phyloP scores from a whole-genome alignment of 2,888 invertebrate species.

The Xestoiulus laeticollis region DNA sequence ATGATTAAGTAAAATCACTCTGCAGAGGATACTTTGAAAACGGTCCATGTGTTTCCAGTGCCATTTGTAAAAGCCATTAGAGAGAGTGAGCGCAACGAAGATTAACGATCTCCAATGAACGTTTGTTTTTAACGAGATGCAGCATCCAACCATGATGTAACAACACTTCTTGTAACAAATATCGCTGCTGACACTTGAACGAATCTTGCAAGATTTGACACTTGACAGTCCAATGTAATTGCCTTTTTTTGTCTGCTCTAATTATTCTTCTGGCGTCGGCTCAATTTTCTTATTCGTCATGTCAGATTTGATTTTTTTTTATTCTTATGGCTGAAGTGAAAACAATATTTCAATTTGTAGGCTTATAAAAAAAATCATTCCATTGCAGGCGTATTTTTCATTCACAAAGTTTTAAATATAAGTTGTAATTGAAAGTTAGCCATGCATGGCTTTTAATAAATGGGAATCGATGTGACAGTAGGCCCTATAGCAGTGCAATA shows the following conservation, averaged over 20 bases:
- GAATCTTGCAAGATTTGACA: not conserved
- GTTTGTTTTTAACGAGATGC: slow-evolving; percentile 27
- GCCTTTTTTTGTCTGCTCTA: not conserved
- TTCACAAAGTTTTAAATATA: not conserved
- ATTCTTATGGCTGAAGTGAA: not conserved
- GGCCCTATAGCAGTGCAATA: not conserved
- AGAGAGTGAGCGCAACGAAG: slow-evolving; percentile 7
- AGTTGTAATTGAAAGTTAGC: not conserved
- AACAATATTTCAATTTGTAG: slow-evolving; percentile 3
- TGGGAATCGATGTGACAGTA: not conserved
- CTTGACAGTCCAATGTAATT: not conserved
- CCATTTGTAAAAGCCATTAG: slow-evolving; percentile 29
- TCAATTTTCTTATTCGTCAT: slow-evolving; percentile 20
- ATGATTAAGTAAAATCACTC: slow-evolving; percentile 12
- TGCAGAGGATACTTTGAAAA: not conserved
- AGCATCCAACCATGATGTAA: slow-evolving; percentile 11
- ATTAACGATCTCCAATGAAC: slow-evolving; percentile 6
- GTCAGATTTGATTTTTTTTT: not conserved
- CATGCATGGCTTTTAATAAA: not conserved
- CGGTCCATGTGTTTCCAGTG: not conserved
- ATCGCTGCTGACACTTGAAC: not conserved
- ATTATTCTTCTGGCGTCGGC: slow-evolving; percentile 2
- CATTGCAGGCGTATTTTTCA: not conserved
- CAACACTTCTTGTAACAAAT: not conserved
- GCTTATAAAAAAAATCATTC: not conserved